phyloP scores from a whole-genome alignment of 2,797 vertebrate genomes.

The Apogon talboti region DNA sequence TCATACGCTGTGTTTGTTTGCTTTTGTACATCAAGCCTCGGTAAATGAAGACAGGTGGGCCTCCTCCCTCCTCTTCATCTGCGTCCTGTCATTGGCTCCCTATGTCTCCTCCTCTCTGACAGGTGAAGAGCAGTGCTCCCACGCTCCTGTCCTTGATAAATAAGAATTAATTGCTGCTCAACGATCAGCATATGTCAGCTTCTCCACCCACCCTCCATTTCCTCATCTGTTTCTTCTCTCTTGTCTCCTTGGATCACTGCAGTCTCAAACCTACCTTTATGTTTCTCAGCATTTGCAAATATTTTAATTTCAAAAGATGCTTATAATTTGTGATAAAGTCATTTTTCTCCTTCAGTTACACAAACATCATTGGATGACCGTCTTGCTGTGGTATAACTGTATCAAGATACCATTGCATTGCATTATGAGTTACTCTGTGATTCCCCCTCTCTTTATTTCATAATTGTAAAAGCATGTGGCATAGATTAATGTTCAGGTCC shows the following conservation, averaged over 20 bases:
- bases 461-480: background rate
- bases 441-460: background rate
- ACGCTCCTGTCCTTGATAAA: conserved; percentile 65
- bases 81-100: conserved; percentile 23
- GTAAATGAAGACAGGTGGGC: background rate
- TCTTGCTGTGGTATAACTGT: too few species aligned
- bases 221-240: conserved; percentile 49
- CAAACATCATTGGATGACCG: too few species aligned
- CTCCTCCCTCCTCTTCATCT: conserved; percentile 21
- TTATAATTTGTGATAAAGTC: too few species aligned
- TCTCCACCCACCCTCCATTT: conserved; percentile 51
- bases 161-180: conserved; percentile 75
- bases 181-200: conserved; percentile 71
- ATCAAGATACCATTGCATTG: too few species aligned
- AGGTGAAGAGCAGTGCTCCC: conserved; percentile 60
- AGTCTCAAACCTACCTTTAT: conserved; percentile 15
- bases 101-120: conserved; percentile 48
- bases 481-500: background rate
- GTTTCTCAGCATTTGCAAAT: conserved; percentile 4
- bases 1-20: conserved; percentile 2
- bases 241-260: conserved; percentile 22
- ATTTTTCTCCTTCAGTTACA: too few species aligned
- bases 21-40: background rate
- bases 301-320: conserved; percentile 2
- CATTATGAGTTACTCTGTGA: too few species aligned